Conservation (phyloP, 2,888 invertebrate genomes). For the Rhorus exstirpatorius region DNA sequence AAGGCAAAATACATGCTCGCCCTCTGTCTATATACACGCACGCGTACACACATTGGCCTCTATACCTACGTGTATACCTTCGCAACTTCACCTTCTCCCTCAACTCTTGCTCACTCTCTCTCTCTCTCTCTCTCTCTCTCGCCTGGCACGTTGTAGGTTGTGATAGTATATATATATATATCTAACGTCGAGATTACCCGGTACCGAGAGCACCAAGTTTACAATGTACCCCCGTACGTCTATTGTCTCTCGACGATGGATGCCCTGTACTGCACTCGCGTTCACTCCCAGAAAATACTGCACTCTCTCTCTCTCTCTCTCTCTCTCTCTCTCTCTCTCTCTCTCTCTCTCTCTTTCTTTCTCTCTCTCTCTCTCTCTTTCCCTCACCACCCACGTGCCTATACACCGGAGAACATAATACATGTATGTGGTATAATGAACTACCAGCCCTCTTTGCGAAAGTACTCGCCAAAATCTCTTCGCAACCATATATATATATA, state of each 20-base stretch:
- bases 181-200: constrained; percentile 68
- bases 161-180: constrained; percentile 51
- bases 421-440: constrained; percentile 61
- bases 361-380: background rate
- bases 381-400: constrained; percentile 13
- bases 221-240: constrained; percentile 70
- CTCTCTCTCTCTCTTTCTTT: background rate
- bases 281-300: constrained; percentile 62
- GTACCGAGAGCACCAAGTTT: constrained; percentile 68
- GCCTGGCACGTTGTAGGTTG: constrained; percentile 16
- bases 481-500: no score
- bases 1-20: constrained; percentile 71
- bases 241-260: constrained; percentile 69
- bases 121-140: background rate
- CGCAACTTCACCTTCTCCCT: constrained; percentile 55
- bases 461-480: constrained; percentile 39
- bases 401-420: constrained; percentile 24
- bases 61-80: constrained; percentile 44
- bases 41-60: constrained; percentile 14
- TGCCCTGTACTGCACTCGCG: constrained; percentile 49
- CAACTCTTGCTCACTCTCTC: constrained; percentile 4
- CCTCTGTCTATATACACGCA: constrained; percentile 16
- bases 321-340: background rate
- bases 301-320: constrained; percentile 4
- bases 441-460: constrained; percentile 22